Percentiles rank a stretch among this genome's conserved stretches.
These are phyloP conservation scores for Cataglyphis hispanica DNA, from an alignment of 1,140 invertebrate genomes.

Conservation along the genomic window DNA sequence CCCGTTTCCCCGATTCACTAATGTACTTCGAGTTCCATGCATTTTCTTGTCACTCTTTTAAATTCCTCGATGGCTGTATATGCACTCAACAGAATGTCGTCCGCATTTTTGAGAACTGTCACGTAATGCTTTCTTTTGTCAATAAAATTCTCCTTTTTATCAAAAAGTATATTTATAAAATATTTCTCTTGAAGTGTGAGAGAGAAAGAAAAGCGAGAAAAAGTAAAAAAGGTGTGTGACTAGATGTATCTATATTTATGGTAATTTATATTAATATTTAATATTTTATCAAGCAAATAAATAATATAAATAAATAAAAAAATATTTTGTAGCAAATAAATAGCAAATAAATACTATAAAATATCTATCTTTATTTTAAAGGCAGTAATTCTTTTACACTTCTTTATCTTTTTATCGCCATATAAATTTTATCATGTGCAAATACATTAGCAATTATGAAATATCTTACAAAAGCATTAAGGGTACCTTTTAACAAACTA, in stretches of 20 bases:
- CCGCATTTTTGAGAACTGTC: slow-evolving; percentile 27
- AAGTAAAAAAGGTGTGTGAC: not conserved
- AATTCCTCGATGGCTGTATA: not conserved
- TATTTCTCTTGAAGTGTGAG: not conserved
- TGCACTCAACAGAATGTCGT: slow-evolving; percentile 36
- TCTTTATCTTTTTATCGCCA: not conserved
- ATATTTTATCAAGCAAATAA: not conserved
- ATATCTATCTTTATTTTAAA: slow-evolving; percentile 15
- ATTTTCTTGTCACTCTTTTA: slow-evolving; percentile 26
- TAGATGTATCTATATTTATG: not conserved
- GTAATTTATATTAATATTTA: not conserved
- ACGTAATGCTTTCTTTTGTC: not conserved
- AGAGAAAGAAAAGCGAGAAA: not conserved
- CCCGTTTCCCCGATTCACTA: slow-evolving; percentile 68
- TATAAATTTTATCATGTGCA: not conserved
- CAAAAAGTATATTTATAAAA: slow-evolving; percentile 32
- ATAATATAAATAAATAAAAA: too few species aligned
- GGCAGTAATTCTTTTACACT: not conserved
- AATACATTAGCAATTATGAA: not conserved
- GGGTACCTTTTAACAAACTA: not conserved
- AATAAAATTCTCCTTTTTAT: slow-evolving; percentile 13
- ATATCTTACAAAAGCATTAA: not conserved
- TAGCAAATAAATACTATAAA: not conserved
- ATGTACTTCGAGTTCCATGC: slow-evolving; percentile 62
- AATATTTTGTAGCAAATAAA: too few species aligned